Evolutionary conservation across 2,888 invertebrate species (phyloP).

Genomic region (Tetropium fuscum): DNA sequence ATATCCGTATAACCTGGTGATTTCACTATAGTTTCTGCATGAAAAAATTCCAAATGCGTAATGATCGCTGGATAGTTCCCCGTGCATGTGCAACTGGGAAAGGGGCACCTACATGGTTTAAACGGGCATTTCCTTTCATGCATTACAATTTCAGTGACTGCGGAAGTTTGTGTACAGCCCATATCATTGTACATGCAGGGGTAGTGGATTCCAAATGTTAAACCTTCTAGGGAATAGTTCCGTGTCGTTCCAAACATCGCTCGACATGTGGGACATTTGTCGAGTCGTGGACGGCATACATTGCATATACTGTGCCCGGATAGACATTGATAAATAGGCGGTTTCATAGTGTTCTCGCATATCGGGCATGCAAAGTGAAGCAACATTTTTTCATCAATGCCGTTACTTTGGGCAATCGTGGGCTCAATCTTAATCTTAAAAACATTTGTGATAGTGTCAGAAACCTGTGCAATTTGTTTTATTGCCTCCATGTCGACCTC

Average conservation of each 20-base stretch:
- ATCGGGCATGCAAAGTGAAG: conserved; percentile 60
- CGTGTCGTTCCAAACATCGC: conserved; percentile 55
- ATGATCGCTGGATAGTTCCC: conserved; percentile 46
- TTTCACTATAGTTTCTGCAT: conserved; percentile 43
- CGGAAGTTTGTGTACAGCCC: conserved; percentile 52
- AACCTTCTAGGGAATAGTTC: conserved; percentile 58
- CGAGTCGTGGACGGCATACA: conserved; percentile 54
- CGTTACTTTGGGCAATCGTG: conserved; percentile 35
- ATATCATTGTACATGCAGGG: conserved; percentile 56
- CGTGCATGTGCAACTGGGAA: conserved; percentile 45
- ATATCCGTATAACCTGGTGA: conserved; percentile 44
- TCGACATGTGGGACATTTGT: conserved; percentile 58
- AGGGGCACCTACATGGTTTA: conserved; percentile 55
- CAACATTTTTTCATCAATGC: conserved; percentile 53
- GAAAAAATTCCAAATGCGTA: conserved; percentile 44
- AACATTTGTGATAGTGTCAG: conserved; percentile 46
- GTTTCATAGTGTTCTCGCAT: conserved; percentile 58
- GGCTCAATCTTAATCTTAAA: conserved; percentile 48
- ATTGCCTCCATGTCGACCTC: conserved; percentile 53
- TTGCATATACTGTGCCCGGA: conserved; percentile 60
- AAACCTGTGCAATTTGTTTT: conserved; percentile 50
- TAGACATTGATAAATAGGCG: conserved; percentile 59
- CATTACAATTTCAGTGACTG: conserved; percentile 45
- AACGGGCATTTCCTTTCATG: conserved; percentile 54
- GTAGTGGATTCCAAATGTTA: conserved; percentile 54